Evolutionary conservation across 2,888 invertebrate species (phyloP).

Genomic region (Anarsia innoxiella): DNA sequence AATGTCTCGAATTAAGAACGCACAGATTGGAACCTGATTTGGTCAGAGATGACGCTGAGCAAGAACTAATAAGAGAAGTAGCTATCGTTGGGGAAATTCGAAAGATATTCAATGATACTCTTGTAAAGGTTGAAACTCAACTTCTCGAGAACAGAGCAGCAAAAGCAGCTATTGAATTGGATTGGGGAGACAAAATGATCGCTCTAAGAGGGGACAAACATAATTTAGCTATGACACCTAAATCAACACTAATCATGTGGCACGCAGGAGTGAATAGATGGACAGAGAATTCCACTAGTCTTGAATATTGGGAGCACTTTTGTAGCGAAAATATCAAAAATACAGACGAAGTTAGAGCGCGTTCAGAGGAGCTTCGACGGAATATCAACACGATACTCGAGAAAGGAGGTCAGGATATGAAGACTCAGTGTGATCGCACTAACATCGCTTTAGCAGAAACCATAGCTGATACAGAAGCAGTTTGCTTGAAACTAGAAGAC

Average conservation of each 20-base stretch:
- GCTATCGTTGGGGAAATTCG: constrained; percentile 83
- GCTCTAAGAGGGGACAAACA: constrained; percentile 81
- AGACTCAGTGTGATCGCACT: constrained; percentile 87
- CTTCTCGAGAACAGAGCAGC: constrained; percentile 84
- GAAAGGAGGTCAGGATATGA: constrained; percentile 87
- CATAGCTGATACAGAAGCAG: constrained; percentile 82
- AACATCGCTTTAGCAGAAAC: constrained; percentile 83
- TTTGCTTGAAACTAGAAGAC: constrained; percentile 80
- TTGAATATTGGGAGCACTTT: constrained; percentile 89
- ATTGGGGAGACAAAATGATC: constrained; percentile 92
- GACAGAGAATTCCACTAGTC: constrained; percentile 79
- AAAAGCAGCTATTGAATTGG: constrained; percentile 86
- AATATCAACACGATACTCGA: constrained; percentile 81
- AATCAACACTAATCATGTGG: constrained; percentile 80
- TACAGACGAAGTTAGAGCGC: constrained; percentile 83
- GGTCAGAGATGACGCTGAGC: constrained; percentile 86
- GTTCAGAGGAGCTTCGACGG: constrained; percentile 80
- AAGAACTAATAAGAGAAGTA: constrained; percentile 84
- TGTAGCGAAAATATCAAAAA: constrained; percentile 84
- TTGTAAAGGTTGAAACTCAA: constrained; percentile 81
- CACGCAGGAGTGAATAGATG: constrained; percentile 87
- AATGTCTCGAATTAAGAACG: constrained; percentile 82
- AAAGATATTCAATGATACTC: constrained; percentile 75
- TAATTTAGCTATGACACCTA: constrained; percentile 79
- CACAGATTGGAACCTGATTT: constrained; percentile 84